These are phyloP conservation scores for Varanus salvator DNA, from an alignment of 2,113 vertebrate genomes.

Conservation along the genomic window DNA sequence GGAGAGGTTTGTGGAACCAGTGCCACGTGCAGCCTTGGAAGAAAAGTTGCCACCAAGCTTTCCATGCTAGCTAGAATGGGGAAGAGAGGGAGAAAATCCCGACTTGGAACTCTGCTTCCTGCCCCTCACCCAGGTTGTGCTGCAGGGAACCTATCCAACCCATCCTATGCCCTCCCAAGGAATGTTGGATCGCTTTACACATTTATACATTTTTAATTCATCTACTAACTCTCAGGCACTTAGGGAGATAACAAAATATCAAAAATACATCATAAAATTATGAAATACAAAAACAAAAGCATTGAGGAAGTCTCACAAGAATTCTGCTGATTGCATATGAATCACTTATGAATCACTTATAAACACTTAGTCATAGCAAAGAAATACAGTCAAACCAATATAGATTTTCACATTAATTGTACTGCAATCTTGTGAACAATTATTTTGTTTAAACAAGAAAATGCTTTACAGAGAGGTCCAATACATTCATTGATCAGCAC, in stretches of 20 bases:
- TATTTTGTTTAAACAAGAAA: neutral
- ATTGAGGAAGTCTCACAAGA: neutral
- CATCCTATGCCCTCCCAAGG: too few relatives aligned
- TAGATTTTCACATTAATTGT: neutral
- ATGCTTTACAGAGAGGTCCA: neutral
- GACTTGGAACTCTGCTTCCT: too few relatives aligned
- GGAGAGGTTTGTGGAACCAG: too few relatives aligned
- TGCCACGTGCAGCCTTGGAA: too few relatives aligned
- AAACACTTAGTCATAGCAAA: conserved; percentile 8
- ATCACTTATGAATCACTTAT: neutral
- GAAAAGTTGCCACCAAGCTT: too few relatives aligned
- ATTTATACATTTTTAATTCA: too few relatives aligned
- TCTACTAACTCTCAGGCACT: neutral
- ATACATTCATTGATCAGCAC: conserved; percentile 8
- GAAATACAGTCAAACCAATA: conserved; percentile 8
- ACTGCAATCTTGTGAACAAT: conserved; percentile 6
- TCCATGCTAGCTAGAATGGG: too few relatives aligned
- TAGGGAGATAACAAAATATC: neutral
- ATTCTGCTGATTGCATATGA: neutral
- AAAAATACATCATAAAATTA: neutral
- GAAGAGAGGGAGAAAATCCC: too few relatives aligned
- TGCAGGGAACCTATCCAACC: too few relatives aligned
- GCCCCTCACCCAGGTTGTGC: too few relatives aligned
- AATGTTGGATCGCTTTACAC: too few relatives aligned
- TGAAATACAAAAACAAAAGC: too few relatives aligned